phyloP scores from a whole-genome alignment of 2,113 vertebrate species.

The Melanotaenia duboulayi region DNA sequence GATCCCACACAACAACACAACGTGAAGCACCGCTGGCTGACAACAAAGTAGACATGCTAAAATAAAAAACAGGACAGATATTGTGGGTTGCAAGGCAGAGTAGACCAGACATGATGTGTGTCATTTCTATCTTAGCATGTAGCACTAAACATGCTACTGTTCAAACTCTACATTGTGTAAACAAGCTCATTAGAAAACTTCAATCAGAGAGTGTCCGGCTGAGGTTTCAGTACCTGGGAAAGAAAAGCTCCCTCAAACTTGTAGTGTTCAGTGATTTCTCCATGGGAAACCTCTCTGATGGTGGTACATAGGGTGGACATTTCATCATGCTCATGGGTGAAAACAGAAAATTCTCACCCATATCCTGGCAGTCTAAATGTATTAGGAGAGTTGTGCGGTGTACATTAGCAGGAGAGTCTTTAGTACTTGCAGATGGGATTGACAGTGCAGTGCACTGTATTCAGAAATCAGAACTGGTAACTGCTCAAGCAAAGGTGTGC shows the following conservation, averaged over 20 bases:
- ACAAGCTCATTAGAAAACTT: not conserved
- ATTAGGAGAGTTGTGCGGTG: not conserved
- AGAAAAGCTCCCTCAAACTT: not conserved
- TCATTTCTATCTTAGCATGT: too few species aligned
- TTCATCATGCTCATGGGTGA: too few species aligned
- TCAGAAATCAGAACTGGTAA: not conserved
- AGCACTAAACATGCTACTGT: not conserved
- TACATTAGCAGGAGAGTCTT: conserved; percentile 1
- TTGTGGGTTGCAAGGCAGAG: too few species aligned
- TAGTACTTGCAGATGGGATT: too few species aligned
- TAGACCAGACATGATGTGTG: too few species aligned
- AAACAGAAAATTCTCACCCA: too few species aligned
- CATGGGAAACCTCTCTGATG: not conserved
- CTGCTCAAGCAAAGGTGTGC: not conserved
- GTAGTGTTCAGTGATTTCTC: conserved; percentile 6
- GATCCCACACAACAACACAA: conserved; percentile 6
- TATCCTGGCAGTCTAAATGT: not conserved
- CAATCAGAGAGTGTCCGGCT: not conserved
- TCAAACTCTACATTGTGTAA: conserved; percentile 1
- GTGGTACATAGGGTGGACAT: not conserved
- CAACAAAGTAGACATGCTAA: not conserved
- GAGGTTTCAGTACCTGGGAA: too few species aligned
- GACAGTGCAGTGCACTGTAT: not conserved
- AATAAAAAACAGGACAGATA: too few species aligned
- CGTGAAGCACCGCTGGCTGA: not conserved